Evolutionary conservation across 2,888 invertebrate species (phyloP).

Genomic region (Drosophila paucipuncta): DNA sequence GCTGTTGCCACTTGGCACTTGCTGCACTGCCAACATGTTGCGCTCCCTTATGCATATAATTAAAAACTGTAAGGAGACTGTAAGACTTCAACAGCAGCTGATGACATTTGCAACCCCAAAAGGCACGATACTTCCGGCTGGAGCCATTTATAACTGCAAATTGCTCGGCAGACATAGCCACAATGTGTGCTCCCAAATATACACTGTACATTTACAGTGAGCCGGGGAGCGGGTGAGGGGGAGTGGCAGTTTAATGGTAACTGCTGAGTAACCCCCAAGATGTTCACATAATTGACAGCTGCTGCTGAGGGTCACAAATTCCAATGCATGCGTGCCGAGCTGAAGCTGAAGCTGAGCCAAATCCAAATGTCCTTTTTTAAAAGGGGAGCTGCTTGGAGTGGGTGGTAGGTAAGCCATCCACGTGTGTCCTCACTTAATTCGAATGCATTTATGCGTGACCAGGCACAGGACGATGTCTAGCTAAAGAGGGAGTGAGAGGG

Average conservation of each 20-base stretch:
- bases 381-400: neutral
- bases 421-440: constrained; percentile 73
- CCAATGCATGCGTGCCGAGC: constrained; percentile 60
- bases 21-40: constrained; percentile 66
- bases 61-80: constrained; percentile 48
- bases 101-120: constrained; percentile 54
- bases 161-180: constrained; percentile 64
- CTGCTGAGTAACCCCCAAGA: constrained; percentile 45
- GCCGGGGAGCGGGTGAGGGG: neutral
- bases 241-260: constrained; percentile 47
- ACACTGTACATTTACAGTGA: constrained; percentile 60
- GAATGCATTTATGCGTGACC: constrained; percentile 81
- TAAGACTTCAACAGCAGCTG: constrained; percentile 65
- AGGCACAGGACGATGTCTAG: constrained; percentile 54
- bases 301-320: constrained; percentile 55
- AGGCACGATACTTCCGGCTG: neutral
- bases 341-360: constrained; percentile 12
- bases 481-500: constrained; percentile 2
- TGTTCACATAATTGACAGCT: constrained; percentile 43
- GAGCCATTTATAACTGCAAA: constrained; percentile 62
- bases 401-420: constrained; percentile 31
- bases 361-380: neutral
- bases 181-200: constrained; percentile 75
- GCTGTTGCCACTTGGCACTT: constrained; percentile 28
- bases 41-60: constrained; percentile 66